Percentiles rank a stretch among this genome's conserved stretches.
These are phyloP conservation scores for Patiria miniata DNA, from an alignment of 35 echinoderm and acorn worm genomes.

Conservation along the genomic window DNA sequence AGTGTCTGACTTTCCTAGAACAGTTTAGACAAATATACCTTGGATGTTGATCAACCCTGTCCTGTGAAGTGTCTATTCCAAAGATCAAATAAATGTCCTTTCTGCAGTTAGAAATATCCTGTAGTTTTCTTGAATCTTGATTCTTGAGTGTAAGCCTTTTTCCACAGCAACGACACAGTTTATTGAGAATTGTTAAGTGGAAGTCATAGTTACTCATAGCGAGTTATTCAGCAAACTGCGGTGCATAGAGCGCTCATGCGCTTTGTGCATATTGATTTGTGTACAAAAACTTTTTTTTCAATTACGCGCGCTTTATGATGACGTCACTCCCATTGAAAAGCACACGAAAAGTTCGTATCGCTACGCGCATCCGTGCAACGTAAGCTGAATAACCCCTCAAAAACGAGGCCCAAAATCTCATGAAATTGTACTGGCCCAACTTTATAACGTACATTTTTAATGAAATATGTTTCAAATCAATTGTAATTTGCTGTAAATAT, in stretches of 20 bases:
- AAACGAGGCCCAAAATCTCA: background rate
- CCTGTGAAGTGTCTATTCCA: background rate
- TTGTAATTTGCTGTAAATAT: background rate
- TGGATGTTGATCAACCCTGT: background rate
- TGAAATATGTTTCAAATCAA: background rate
- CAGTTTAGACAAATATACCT: slow-evolving; percentile 11
- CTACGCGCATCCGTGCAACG: background rate
- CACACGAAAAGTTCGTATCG: background rate
- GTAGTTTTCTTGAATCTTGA: background rate
- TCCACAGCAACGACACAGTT: background rate
- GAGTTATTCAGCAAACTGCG: background rate
- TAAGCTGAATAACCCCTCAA: background rate
- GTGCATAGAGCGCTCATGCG: background rate
- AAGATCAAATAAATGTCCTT: background rate
- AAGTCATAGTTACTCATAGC: background rate
- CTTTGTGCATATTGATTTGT: background rate
- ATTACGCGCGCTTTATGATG: background rate
- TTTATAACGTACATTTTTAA: background rate
- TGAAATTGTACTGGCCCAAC: background rate
- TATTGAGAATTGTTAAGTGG: background rate
- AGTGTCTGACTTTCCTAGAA: background rate
- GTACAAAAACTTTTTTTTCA: background rate
- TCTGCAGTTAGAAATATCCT: background rate
- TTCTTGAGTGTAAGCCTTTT: background rate
- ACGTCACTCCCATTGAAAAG: background rate